These are phyloP conservation scores for Drosophila antonietae DNA, from an alignment of 2,888 invertebrate genomes.

Conservation along the genomic window DNA sequence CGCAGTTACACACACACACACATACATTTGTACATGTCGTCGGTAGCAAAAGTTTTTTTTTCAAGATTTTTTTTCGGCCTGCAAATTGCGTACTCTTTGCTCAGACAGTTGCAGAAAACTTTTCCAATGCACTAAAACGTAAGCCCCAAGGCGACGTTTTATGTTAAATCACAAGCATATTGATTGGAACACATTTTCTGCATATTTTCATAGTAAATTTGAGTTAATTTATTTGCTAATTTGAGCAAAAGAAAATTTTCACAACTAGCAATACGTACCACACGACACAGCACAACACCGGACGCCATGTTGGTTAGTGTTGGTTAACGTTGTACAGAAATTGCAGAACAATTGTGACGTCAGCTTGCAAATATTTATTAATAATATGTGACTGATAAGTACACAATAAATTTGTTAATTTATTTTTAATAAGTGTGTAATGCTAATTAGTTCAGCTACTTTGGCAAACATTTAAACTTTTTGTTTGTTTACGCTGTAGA, in stretches of 20 bases:
- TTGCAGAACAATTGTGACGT: slow-evolving; percentile 41
- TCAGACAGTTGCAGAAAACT: slow-evolving; percentile 52
- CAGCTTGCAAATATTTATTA: neutral
- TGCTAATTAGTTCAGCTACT: neutral
- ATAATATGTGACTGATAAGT: neutral
- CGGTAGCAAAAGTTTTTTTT: slow-evolving; percentile 50
- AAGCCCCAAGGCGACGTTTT: slow-evolving; percentile 17
- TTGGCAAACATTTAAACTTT: neutral
- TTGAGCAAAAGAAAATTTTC: slow-evolving; percentile 70
- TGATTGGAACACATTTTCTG: slow-evolving; percentile 37
- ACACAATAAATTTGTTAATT: neutral
- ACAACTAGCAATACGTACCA: slow-evolving; percentile 86
- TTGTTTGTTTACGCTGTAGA: neutral
- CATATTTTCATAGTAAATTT: slow-evolving; percentile 54
- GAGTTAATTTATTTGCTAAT: slow-evolving; percentile 63
- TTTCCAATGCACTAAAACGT: slow-evolving; percentile 27
- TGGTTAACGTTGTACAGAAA: slow-evolving; percentile 31
- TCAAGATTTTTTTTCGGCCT: slow-evolving; percentile 47
- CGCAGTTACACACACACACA: slow-evolving; percentile 30
- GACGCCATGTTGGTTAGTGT: slow-evolving; percentile 91
- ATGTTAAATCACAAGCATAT: slow-evolving; percentile 35
- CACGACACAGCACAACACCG: slow-evolving; percentile 98
- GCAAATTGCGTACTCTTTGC: slow-evolving; percentile 64
- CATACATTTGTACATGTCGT: slow-evolving; percentile 40
- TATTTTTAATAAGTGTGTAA: neutral